Base-by-base conservation (phyloP, 2,113 vertebrate species). In the Cyanoramphus novaezelandiae region DNA sequence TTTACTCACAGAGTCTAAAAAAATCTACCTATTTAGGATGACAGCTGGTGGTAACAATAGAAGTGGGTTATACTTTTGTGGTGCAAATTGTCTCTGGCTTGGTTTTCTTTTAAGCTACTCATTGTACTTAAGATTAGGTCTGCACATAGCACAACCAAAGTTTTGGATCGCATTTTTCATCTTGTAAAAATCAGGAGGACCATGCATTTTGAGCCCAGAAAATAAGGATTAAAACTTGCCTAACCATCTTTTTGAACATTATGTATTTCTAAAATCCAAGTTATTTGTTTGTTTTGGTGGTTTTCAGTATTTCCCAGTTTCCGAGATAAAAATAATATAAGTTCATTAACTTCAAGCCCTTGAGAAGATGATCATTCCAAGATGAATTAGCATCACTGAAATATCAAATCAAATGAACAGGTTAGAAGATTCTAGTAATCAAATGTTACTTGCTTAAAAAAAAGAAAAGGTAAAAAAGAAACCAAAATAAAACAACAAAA, bases 221-320 rank as follows among this genome's bases (percentile, higher is more conserved):
- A 49, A 53, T 19, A 76, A 46, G 7, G 5, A 6, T 52, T 84
- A 74, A 86, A 74, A 70, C 18, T 49, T 82, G 9, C 4, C 23
- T 69, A 77, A 11, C 5, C 12, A 47, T 52, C 8, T 75, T 77
- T 86, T 5, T 43, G 35, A 79, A 62, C 6, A 33, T 20, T 41
- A 33, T 7, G 7, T 39, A 16, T 83, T 83, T 60, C 55, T 60
- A 71, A 80, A 92, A 88, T 63, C 18, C 21, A 43, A 13, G 8
- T 21, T 2, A 85, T 71, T 47, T 72, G 5, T n/a, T n/a, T 8
- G 0, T 1, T 78, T 75, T 76, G 63, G 9, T 49, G 3, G 6
- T 72, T 88, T 80, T 35, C 35, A 80, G 37, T 71, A 68, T 65
- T 82, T 87, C 3, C 6, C 16, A 21, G 10, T 82, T 75, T 68